A percentile compares a stretch with the other conserved stretches of the same genome.
phyloP scores from a whole-genome alignment of 2,888 invertebrate species.

The Hypena proboscidalis region DNA sequence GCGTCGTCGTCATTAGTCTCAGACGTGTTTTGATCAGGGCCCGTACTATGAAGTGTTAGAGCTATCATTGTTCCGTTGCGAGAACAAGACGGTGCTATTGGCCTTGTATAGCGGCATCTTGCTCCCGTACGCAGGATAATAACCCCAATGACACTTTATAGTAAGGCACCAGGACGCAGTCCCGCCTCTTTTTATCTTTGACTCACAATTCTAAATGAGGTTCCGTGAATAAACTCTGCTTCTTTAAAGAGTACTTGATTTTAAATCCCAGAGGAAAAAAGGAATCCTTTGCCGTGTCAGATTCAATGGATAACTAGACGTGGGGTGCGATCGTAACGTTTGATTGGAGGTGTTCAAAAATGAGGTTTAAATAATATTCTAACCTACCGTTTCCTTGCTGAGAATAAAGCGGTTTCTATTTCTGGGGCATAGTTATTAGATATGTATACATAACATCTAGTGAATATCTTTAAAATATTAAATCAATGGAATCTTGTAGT shows the following conservation, averaged over 20 bases:
- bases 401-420: no score
- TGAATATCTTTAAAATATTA: no score
- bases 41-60: slow-evolving; percentile 53
- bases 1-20: slow-evolving; percentile 77
- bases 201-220: slow-evolving; percentile 63
- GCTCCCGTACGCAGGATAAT: slow-evolving; percentile 47
- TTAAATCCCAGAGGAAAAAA: slow-evolving; percentile 52
- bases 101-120: slow-evolving; percentile 39
- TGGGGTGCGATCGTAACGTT: slow-evolving; percentile 7
- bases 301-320: slow-evolving; percentile 14
- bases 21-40: slow-evolving; percentile 80
- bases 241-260: slow-evolving; percentile 56
- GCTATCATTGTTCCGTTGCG: slow-evolving; percentile 49
- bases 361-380: neutral
- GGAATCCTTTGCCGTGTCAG: slow-evolving; percentile 38
- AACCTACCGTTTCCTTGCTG: no score
- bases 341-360: slow-evolving; percentile 7
- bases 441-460: no score
- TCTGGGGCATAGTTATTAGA: no score
- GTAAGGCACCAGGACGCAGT: slow-evolving; percentile 45
- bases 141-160: slow-evolving; percentile 52
- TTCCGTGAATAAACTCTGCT: slow-evolving; percentile 53
- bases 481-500: no score
- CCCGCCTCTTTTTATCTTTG: slow-evolving; percentile 63
- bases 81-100: slow-evolving; percentile 42